phyloP scores from a whole-genome alignment of 2,888 invertebrate genomes.

The Epirrhoe tristata region DNA sequence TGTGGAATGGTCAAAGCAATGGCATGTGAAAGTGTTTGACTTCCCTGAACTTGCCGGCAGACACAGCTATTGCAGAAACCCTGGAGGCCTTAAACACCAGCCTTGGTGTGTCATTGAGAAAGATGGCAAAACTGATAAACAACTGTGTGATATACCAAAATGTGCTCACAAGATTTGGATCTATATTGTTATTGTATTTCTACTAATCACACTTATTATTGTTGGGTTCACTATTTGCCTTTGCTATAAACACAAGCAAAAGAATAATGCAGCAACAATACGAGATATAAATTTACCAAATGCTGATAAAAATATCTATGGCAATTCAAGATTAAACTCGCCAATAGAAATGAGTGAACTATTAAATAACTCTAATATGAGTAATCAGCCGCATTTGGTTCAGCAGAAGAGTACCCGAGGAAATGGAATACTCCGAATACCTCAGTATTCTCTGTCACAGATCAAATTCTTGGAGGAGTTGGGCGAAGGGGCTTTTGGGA shows the following conservation, averaged over 20 bases:
- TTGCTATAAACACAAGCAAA: constrained; percentile 86
- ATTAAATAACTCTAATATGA: constrained; percentile 84
- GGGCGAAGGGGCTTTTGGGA: constrained; percentile 98
- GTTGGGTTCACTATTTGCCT: constrained; percentile 83
- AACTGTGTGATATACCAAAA: constrained; percentile 94
- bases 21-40: constrained; percentile 90
- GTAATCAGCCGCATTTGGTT: constrained; percentile 75
- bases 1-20: constrained; percentile 93
- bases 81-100: constrained; percentile 90
- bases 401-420: constrained; percentile 73
- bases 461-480: constrained; percentile 95
- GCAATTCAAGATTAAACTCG: constrained; percentile 90
- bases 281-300: constrained; percentile 89
- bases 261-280: constrained; percentile 86
- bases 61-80: constrained; percentile 96
- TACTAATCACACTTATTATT: constrained; percentile 81
- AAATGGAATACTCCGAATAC: constrained; percentile 87
- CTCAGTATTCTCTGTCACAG: constrained; percentile 94
- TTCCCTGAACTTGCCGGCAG: constrained; percentile 94
- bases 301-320: constrained; percentile 93
- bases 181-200: constrained; percentile 89
- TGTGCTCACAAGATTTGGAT: constrained; percentile 95
- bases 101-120: constrained; percentile 96
- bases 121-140: constrained; percentile 89
- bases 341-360: constrained; percentile 94